These are phyloP conservation scores for Glossophaga mutica DNA, from an alignment of 2,797 vertebrate genomes.

Conservation along the genomic window DNA sequence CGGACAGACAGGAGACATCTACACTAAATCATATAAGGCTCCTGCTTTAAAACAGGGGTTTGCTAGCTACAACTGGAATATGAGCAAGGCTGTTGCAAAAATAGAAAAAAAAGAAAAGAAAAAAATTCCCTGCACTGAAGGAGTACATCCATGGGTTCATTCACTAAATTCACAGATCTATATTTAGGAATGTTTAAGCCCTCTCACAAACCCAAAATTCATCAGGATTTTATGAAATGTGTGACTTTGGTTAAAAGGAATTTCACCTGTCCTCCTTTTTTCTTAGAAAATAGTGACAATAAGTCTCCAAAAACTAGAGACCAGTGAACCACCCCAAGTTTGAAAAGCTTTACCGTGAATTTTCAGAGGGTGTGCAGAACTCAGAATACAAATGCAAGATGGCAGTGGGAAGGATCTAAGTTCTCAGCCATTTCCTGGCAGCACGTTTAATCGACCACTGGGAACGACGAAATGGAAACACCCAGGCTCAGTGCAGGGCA, in stretches of 20 bases:
- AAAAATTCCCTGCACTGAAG: conserved; percentile 60
- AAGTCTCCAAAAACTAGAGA: conserved; percentile 31
- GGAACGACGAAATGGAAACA: background rate
- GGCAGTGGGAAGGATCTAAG: background rate
- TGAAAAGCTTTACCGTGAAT: background rate
- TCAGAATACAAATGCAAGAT: background rate
- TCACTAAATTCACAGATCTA: background rate
- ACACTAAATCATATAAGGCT: conserved; percentile 79
- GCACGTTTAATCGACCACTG: background rate
- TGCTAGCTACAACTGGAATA: conserved; percentile 74
- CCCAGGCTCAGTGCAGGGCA: conserved; percentile 69
- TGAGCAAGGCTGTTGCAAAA: conserved; percentile 79
- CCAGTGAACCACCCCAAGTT: background rate
- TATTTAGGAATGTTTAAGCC: conserved; percentile 56
- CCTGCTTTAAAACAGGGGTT: conserved; percentile 79
- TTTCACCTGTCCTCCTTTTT: background rate
- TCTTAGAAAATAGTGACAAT: conserved; percentile 26
- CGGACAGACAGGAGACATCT: conserved; percentile 79
- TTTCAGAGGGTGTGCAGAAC: background rate
- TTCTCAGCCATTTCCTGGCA: background rate
- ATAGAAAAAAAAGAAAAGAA: background rate
- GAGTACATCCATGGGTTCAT: conserved; percentile 17
- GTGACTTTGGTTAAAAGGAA: conserved; percentile 3
- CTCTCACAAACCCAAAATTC: conserved; percentile 11
- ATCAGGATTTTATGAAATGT: conserved; percentile 12